Base-by-base conservation (phyloP, 2,797 vertebrate species). In the Onychomys torridus region DNA sequence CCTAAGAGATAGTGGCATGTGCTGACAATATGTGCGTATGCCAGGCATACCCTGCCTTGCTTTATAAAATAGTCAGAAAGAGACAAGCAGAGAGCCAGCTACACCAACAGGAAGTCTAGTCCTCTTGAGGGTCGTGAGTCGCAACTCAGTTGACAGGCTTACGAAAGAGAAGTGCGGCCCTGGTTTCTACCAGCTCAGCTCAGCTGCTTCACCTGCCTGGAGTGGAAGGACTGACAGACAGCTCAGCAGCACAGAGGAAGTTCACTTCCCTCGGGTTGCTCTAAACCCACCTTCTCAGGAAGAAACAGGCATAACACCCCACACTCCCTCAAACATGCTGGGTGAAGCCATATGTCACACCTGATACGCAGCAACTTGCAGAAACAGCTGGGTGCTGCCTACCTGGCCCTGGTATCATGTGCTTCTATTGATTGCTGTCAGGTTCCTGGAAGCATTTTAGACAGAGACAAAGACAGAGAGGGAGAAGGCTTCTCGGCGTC, bases 11-110 rank as follows among this genome's bases (percentile, higher is more conserved):
- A 10, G 63, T 14, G 3, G 27, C 0, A 37, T 55, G 27, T 0
- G 69, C 32, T 37, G 34, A 12, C 2, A 1, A 10, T 1, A 46
- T 4, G 52, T 0, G 55, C 57, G 87, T 7, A 46, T 25, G 40
- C 5, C 3, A 0, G 32, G 69, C 2, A 9, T n/a, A 1, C 8
- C 73, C 40, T 69, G 67, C 81, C 67, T 67, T 77, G 57, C 49
- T 81, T 87, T 69, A 46, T 55, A 43, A 43, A 91, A 88, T 83
- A 23, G 25, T 25, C 55, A 67, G 77, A 89, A 55, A 73, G 19
- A 89, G 29, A n/a, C 2, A 25, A 43, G 32, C 52, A 83, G 27
- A 23, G 69, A 76, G 46, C 16, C 19, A 55, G 84, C 19, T 23
- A 37, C 37, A 61, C 25, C 16, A 16, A 67, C 23, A 84, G 43